A percentile compares a stretch with the other conserved stretches of the same genome.
Evolutionary conservation across 2,888 invertebrate species (phyloP).

Genomic region (Zygaena filipendulae): DNA sequence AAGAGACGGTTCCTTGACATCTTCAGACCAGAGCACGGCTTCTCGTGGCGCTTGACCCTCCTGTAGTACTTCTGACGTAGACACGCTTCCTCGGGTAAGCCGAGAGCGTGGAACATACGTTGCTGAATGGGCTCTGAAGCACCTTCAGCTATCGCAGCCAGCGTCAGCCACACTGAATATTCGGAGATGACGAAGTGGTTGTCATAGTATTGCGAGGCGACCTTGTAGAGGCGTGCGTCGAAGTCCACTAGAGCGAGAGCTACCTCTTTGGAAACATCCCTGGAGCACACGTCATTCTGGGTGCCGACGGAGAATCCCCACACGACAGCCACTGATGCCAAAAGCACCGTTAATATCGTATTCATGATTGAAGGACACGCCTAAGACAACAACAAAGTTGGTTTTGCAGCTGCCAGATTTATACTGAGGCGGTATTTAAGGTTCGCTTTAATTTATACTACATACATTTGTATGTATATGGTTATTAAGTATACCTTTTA

Average conservation of each 20-base stretch:
- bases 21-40: not conserved
- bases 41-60: not conserved
- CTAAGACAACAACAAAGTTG: too few species aligned
- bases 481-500: too few species aligned
- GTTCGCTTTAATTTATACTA: too few species aligned
- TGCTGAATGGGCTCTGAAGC: not conserved
- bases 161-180: not conserved
- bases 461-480: too few species aligned
- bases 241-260: not conserved
- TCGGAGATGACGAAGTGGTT: not conserved
- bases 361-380: too few species aligned
- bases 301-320: too few species aligned
- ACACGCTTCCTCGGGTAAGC: not conserved
- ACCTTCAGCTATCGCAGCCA: not conserved
- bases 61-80: not conserved
- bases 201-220: not conserved
- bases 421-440: too few species aligned
- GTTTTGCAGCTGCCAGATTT: too few species aligned
- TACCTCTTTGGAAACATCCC: not conserved
- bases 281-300: too few species aligned
- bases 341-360: too few species aligned
- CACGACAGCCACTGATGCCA: too few species aligned
- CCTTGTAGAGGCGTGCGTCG: not conserved
- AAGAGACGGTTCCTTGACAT: not conserved
- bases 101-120: not conserved